A percentile compares a stretch with the other conserved stretches of the same genome.
phyloP scores from a whole-genome alignment of 1,140 invertebrate genomes.

The Caenorhabditis latens region DNA sequence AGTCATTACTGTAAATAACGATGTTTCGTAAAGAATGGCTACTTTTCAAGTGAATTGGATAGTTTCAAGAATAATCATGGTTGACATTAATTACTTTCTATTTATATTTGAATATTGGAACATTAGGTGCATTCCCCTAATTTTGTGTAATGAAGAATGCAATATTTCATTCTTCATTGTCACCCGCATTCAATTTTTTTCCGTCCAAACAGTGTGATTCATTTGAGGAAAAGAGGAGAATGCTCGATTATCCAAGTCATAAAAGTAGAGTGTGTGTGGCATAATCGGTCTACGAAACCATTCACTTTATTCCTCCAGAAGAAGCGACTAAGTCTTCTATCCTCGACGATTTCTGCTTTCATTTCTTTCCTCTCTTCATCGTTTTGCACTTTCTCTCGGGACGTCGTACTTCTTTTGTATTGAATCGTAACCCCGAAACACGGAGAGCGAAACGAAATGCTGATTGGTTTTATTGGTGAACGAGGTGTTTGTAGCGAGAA shows the following conservation, averaged over 20 bases:
- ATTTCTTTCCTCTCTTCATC: conserved; percentile 5
- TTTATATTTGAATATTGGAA: too few species aligned
- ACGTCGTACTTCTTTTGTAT: conserved; percentile 50
- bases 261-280: conserved; percentile 48
- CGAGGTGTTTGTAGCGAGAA: conserved; percentile 26
- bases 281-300: conserved; percentile 55
- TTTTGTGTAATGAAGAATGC: too few species aligned
- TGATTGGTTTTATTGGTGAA: conserved; percentile 50
- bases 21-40: too few species aligned
- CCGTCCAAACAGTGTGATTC: background rate
- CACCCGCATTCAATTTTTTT: background rate
- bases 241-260: conserved; percentile 48
- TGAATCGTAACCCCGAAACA: conserved; percentile 50
- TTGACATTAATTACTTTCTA: background rate
- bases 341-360: conserved; percentile 1
- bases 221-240: background rate
- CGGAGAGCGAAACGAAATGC: conserved; percentile 47
- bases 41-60: background rate
- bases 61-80: background rate
- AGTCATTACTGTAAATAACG: too few species aligned
- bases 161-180: too few species aligned
- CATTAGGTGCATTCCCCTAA: too few species aligned
- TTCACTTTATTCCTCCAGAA: conserved; percentile 50
- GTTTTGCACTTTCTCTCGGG: conserved; percentile 51
- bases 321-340: conserved; percentile 8